Evolutionary conservation across 2,888 invertebrate genomes (phyloP), one percentile per base, ranked within the genome.

Genomic region (Leptopilina syphax): DNA sequence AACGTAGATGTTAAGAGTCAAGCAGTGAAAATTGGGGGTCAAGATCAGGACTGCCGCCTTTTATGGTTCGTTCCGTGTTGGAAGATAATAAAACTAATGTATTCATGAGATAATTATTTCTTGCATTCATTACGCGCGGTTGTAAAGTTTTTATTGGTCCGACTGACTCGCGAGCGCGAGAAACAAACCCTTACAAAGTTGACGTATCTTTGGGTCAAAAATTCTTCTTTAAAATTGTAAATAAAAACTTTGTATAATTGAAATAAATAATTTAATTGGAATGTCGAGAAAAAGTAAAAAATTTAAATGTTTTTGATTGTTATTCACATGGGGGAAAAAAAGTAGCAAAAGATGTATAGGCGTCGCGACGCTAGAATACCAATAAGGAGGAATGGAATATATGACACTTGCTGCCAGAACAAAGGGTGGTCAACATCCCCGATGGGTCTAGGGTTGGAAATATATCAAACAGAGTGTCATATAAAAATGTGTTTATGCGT

Each of bases 21-120:
- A 68, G 70, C 78, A 83, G 78, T 82, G 83, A 83, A 85, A 84
- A 87, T 84, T 84, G 81, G 83, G 83, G 88, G 86, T 87, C 88
- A 85, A 86, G 83, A 85, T 85, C 84, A 84, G 83, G 83, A 79
- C 84, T 80, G 84, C 81, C 79, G 82, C 81, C 84, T 78, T 89
- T 89, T 88, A 88, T 85, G 86, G 86, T 85, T 81, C 84, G 83
- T 81, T 87, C 83, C 86, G 85, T 84, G 85, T 86, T 84, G 87
- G 84, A 76, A 82, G 89, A 86, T 87, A 89, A 85, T 89, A 89
- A 89, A 89, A 89, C 85, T 90, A 89, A 89, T 89, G 87, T 89
- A 90, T 90, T 89, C 89, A 89, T 89, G 89, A 90, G 89, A 89
- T 90, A 90, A 90, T 90, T 89, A 89, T 89, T 89, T 90, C 89